Evolutionary conservation across 2,113 vertebrate genomes (phyloP).

Genomic region (Chaetura pelagica): DNA sequence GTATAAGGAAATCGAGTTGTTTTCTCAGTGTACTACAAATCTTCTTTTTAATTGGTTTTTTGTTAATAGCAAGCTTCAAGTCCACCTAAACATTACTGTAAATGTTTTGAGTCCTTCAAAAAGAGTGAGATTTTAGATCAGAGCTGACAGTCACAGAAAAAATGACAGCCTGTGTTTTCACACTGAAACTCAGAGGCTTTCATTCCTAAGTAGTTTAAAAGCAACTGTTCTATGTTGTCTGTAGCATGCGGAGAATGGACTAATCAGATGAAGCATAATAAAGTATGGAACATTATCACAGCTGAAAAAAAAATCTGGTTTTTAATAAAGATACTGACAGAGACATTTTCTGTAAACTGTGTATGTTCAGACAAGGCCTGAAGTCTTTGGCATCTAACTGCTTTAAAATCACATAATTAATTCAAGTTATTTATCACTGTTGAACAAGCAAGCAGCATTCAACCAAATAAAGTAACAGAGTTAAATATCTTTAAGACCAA

Average conservation of each 20-base stretch:
- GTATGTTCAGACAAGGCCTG: background rate
- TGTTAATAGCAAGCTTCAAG: background rate
- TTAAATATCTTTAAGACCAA: background rate
- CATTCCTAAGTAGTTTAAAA: background rate
- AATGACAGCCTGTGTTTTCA: background rate
- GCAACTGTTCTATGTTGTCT: background rate
- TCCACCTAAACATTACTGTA: background rate
- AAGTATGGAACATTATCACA: background rate
- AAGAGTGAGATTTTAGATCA: background rate
- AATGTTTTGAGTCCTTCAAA: background rate
- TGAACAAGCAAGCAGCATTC: background rate
- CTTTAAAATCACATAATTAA: background rate
- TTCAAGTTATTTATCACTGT: background rate
- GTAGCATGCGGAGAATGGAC: background rate
- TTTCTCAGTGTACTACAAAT: background rate
- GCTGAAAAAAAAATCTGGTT: background rate
- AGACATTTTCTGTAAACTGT: background rate
- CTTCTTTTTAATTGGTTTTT: background rate
- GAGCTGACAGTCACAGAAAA: background rate
- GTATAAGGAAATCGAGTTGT: background rate
- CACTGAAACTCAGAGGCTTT: background rate
- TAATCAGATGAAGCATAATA: background rate
- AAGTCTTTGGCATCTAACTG: background rate
- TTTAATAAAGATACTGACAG: background rate
- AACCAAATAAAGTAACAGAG: background rate